Evolutionary conservation across 2,888 invertebrate species (phyloP).

Genomic region (Mamestra brassicae): DNA sequence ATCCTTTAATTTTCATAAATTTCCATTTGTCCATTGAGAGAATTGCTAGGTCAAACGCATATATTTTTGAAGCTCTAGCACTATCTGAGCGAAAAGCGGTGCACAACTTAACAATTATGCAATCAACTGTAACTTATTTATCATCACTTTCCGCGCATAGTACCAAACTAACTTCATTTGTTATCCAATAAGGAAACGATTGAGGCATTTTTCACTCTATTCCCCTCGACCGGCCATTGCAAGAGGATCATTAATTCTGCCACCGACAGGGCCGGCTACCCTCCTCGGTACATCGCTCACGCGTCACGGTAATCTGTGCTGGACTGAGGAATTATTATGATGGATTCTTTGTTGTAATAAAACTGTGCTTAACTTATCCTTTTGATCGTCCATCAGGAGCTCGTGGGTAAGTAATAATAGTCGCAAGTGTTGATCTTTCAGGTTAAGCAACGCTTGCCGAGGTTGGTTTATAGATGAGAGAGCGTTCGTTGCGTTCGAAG

Average conservation of each 20-base stretch:
- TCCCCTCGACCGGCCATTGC: conserved; percentile 42
- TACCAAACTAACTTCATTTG: conserved; percentile 43
- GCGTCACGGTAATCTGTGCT: conserved; percentile 30
- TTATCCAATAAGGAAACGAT: conserved; percentile 44
- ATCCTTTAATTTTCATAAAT: not conserved
- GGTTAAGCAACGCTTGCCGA: too few species aligned
- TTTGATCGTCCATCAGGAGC: not conserved
- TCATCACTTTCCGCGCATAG: conserved; percentile 10
- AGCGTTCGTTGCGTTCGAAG: too few species aligned
- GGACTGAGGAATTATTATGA: conserved; percentile 30
- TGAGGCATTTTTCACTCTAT: conserved; percentile 51
- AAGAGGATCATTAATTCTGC: conserved; percentile 58
- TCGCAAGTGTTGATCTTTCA: too few species aligned
- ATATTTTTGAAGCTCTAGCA: not conserved
- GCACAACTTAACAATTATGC: not conserved
- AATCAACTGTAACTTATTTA: conserved; percentile 8
- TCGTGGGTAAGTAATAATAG: too few species aligned
- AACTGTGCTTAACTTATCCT: not conserved
- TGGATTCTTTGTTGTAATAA: conserved; percentile 18
- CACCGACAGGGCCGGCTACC: conserved; percentile 36
- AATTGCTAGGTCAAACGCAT: not conserved
- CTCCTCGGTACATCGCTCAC: conserved; percentile 44
- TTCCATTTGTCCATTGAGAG: not conserved
- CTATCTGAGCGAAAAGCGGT: not conserved
- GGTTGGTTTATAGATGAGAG: too few species aligned